These are phyloP conservation scores for Pampusana beccarii DNA, from an alignment of 2,113 vertebrate genomes.

Conservation along the genomic window DNA sequence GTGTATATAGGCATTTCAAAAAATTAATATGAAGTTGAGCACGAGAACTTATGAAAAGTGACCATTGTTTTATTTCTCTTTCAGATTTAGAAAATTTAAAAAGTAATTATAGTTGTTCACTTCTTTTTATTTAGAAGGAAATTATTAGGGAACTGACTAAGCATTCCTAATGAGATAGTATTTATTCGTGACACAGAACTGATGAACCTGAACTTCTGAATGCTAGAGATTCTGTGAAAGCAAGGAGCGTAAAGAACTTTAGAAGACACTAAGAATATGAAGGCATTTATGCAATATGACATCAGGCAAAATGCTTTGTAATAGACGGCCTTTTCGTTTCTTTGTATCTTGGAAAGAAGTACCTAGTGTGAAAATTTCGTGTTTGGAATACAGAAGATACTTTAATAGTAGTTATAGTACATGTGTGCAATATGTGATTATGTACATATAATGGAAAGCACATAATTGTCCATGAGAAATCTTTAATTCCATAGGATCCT, in stretches of 20 bases:
- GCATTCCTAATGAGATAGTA: neutral
- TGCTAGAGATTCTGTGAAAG: neutral
- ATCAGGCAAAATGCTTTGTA: neutral
- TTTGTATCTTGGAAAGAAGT: neutral
- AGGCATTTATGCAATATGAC: neutral
- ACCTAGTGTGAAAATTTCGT: neutral
- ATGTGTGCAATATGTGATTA: neutral
- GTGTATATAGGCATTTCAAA: neutral
- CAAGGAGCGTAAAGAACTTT: neutral
- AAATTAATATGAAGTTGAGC: neutral
- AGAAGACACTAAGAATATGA: neutral
- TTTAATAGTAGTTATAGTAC: neutral
- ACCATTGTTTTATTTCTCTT: neutral
- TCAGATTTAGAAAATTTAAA: neutral
- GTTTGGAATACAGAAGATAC: neutral
- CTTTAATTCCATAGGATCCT: neutral
- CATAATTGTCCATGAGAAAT: neutral
- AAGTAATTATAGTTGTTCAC: neutral
- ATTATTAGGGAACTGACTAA: neutral
- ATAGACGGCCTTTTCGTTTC: neutral
- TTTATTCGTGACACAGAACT: neutral
- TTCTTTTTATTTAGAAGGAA: neutral
- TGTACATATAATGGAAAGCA: neutral
- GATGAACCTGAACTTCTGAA: neutral
- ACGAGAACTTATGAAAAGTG: neutral